These are phyloP conservation scores for Himalopsyche japonica DNA, from an alignment of 2,888 invertebrate genomes.

Conservation along the genomic window DNA sequence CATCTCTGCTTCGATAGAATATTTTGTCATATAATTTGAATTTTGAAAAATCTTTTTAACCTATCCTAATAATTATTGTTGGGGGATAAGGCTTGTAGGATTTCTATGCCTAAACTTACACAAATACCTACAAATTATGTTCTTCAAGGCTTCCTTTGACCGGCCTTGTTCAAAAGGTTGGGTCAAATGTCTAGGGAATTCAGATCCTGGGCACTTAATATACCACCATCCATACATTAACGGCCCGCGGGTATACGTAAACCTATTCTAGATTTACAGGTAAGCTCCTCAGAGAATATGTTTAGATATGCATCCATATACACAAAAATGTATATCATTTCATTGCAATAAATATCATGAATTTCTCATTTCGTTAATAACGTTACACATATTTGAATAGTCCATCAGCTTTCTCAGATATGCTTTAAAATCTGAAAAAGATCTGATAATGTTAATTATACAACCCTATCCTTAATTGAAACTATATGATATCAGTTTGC, in stretches of 20 bases:
- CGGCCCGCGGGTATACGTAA: background rate
- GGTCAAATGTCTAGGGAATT: conserved; percentile 30
- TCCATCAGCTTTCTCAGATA: no score
- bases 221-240: conserved; percentile 29
- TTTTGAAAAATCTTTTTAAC: background rate
- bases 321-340: background rate
- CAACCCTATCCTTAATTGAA: no score
- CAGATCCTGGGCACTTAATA: conserved; percentile 29
- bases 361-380: no score
- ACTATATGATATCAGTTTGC: no score
- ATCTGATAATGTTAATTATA: no score
- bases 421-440: no score
- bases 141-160: conserved; percentile 24
- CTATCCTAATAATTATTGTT: background rate
- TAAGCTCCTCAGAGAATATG: background rate
- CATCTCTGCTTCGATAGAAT: no score
- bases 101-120: background rate
- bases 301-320: background rate
- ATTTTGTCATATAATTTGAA: no score
- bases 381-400: no score
- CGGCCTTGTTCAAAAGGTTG: conserved; percentile 24
- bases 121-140: background rate
- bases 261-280: background rate
- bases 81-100: background rate
- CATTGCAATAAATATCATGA: background rate